Evolutionary conservation across 2,797 vertebrate species (phyloP).

Genomic region (Apogon hyalosoma): DNA sequence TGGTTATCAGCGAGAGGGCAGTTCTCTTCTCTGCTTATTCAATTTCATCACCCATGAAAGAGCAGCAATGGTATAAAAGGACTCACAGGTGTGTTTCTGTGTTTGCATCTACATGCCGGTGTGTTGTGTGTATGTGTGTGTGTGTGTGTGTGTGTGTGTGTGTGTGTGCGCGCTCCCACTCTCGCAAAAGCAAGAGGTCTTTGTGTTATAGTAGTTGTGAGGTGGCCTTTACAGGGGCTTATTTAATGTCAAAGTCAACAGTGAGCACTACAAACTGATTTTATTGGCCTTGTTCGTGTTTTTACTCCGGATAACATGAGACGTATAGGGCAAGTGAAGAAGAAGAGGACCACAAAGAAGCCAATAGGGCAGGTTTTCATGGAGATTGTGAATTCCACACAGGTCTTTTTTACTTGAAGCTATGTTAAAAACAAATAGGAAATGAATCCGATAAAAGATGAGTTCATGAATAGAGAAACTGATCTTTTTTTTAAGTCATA

Average conservation of each 20-base stretch:
- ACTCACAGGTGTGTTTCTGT: constrained; percentile 44
- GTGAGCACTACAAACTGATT: constrained; percentile 69
- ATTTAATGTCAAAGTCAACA: constrained; percentile 78
- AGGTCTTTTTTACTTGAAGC: constrained; percentile 9
- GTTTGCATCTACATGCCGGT: constrained; percentile 16
- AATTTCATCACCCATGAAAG: constrained; percentile 84
- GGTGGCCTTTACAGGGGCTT: constrained; percentile 68
- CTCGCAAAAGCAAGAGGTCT: constrained; percentile 46
- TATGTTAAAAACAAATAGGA: not conserved
- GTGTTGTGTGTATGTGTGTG: constrained; percentile 2
- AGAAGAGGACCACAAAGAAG: constrained; percentile 10
- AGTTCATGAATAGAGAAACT: no score
- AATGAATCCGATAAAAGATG: no score
- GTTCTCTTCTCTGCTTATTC: constrained; percentile 83
- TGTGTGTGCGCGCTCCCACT: not conserved
- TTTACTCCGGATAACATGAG: constrained; percentile 64
- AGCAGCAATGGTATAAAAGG: constrained; percentile 74
- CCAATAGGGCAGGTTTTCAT: constrained; percentile 44
- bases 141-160: no score
- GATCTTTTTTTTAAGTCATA: no score
- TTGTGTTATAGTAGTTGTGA: constrained; percentile 71
- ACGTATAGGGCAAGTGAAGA: constrained; percentile 43
- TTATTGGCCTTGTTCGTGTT: constrained; percentile 73
- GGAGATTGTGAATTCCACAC: constrained; percentile 5
- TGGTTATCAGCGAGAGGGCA: constrained; percentile 83